A percentile compares a stretch with the other conserved stretches of the same genome.
phyloP scores from a whole-genome alignment of 2,113 vertebrate species.

The Bubo scandiacus region DNA sequence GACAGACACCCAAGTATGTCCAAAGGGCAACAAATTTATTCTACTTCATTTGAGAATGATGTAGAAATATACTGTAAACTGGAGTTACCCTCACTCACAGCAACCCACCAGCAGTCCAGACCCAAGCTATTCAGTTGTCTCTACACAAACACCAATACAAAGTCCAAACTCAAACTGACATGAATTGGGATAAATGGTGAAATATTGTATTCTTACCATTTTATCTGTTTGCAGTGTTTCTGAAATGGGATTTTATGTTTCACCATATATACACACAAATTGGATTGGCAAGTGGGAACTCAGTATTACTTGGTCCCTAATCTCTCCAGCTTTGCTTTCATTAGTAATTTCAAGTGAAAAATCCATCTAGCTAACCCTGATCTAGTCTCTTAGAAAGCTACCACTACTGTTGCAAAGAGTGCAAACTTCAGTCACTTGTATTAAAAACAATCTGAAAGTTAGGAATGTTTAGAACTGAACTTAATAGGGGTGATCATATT shows the following conservation, averaged over 20 bases:
- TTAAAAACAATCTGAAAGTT: not conserved
- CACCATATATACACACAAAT: accelerated
- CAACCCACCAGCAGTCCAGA: not conserved
- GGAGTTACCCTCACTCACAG: not conserved
- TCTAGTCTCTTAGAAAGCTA: not conserved
- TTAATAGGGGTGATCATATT: not conserved
- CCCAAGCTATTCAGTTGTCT: not conserved
- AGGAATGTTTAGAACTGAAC: not conserved
- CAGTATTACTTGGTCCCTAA: not conserved
- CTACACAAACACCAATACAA: not conserved
- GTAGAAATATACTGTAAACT: not conserved
- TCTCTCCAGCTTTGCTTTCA: not conserved
- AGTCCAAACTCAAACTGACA: not conserved
- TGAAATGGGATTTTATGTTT: not conserved
- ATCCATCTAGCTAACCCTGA: not conserved
- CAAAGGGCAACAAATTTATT: not conserved
- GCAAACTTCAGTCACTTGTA: not conserved
- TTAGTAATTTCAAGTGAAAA: not conserved
- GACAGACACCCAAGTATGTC: not conserved
- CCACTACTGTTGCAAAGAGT: not conserved
- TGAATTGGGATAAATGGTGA: not conserved
- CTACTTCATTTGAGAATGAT: not conserved
- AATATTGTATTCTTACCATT: not conserved
- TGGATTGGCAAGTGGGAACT: not conserved
- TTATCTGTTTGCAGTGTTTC: not conserved